Base-by-base conservation (phyloP, 2,113 vertebrate species). In the Ptilonorhynchus violaceus region DNA sequence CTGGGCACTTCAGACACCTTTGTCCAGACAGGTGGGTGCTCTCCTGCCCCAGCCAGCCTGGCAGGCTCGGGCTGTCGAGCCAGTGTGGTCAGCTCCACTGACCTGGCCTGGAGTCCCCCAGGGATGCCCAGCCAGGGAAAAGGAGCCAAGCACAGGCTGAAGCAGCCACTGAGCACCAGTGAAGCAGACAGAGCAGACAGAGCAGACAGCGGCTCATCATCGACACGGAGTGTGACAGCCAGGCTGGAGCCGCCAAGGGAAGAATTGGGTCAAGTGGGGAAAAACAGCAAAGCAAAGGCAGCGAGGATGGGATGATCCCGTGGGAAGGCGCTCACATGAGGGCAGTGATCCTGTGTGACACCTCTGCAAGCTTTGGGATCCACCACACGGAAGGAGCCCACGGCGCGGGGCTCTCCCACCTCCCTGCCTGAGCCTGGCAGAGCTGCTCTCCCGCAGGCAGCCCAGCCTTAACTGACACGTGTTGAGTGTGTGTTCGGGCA, bases 401-500 rank as follows among this genome's bases (percentile, higher is more conserved):
- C 0, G 2, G 35, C 0, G 0, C 17, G 28, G 47, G 33, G 41
- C 18, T 73, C 39, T 56, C 47, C 58, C 42, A 86, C 33, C 60
- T 47, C 39, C 37, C 81, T 22, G 37, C 37, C 37, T 39, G 37
- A 39, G 33, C 62, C 69, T 91, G 87, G 73, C 49, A 70, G 49
- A 59, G 64, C 68, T n/a, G 41, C 64, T 58, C 60, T 80, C 47
- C 79, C 50, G 59, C 79, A 95, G 87, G 84, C 58, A 86, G 92
- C 62, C 76, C 95, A 76, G 80, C 60, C 53, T 77, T 70, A 67
- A 73, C 1, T 94, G 89, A 88, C 95, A 96, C 8, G 1, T 92
- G 95, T 85, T 95, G 86, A 76, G 80, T 39, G 74, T 50, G 86
- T 86, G 92, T 92, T 88, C 85, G 85, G 83, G 77, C 89, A 96